Percentiles rank a stretch among this genome's conserved stretches.
Conservation (phyloP, 53 echinoderm and acorn worm species). For the Arbacia lixula region DNA sequence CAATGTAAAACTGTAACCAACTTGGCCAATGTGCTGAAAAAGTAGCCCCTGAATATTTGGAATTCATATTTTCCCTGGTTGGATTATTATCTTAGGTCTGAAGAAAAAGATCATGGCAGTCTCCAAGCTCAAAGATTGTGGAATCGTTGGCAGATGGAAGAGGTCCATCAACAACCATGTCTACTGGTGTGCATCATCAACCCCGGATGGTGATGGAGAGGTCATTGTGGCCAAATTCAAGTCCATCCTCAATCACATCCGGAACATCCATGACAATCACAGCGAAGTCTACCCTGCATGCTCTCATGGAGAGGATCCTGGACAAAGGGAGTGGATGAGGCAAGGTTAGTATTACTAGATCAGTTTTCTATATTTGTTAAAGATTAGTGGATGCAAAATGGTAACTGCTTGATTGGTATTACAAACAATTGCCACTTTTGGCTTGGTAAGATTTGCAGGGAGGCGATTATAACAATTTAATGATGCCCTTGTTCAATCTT, state of each 20-base stretch:
- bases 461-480: too few relatives aligned
- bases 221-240: slow-evolving; percentile 60
- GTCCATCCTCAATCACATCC: slow-evolving; percentile 61
- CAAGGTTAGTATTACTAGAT: too few relatives aligned
- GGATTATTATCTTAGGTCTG: slow-evolving; percentile 13
- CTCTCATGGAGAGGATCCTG: slow-evolving; percentile 24
- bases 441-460: too few relatives aligned
- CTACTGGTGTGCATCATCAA: slow-evolving; percentile 70
- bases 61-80: too few relatives aligned
- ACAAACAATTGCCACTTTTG: too few relatives aligned
- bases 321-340: slow-evolving; percentile 32
- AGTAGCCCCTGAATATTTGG: too few relatives aligned
- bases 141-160: slow-evolving; percentile 21
- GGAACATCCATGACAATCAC: slow-evolving; percentile 51
- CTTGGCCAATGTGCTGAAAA: too few relatives aligned
- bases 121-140: slow-evolving; percentile 22
- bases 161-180: slow-evolving; percentile 46
- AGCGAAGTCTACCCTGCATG: slow-evolving; percentile 38
- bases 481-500: too few relatives aligned
- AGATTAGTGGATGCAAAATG: too few relatives aligned
- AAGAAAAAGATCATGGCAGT: slow-evolving; percentile 12
- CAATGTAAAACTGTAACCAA: too few relatives aligned
- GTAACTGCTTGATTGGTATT: too few relatives aligned
- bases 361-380: too few relatives aligned
- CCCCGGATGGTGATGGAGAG: slow-evolving; percentile 63